Percentiles rank a stretch among this genome's conserved stretches.
phyloP scores from a whole-genome alignment of 2,113 vertebrate species.

The Osmerus eperlanus region DNA sequence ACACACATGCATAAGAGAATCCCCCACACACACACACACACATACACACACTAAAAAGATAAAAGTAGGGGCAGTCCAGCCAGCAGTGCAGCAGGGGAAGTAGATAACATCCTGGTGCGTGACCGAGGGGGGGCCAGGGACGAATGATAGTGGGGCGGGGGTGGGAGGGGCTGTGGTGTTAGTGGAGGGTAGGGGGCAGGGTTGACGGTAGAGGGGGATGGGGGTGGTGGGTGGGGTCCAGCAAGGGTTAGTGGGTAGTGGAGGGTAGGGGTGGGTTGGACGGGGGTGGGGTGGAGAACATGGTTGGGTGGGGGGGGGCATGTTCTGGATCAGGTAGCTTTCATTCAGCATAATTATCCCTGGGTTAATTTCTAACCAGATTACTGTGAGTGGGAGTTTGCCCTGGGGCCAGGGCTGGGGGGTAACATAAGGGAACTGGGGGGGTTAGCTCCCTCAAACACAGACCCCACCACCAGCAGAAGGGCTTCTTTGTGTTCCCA shows the following conservation, averaged over 20 bases:
- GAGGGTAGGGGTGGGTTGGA: constrained; percentile 4
- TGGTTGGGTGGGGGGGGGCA: constrained; percentile 9
- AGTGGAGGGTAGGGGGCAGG: constrained; percentile 6
- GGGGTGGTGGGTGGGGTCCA: neutral
- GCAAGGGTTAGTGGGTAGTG: too few species aligned
- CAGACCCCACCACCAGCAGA: constrained; percentile 61
- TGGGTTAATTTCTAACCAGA: constrained; percentile 64
- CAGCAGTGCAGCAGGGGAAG: neutral
- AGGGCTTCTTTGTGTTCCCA: constrained; percentile 67
- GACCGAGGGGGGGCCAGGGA: constrained; percentile 3
- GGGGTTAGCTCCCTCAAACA: constrained; percentile 39
- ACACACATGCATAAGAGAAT: neutral
- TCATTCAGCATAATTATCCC: constrained; percentile 65
- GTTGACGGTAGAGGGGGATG: constrained; percentile 14
- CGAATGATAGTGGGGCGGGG: neutral
- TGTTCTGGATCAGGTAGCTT: constrained; percentile 48
- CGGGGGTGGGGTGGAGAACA: neutral
- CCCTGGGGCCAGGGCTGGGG: constrained; percentile 14
- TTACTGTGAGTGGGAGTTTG: constrained; percentile 32
- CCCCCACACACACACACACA: neutral
- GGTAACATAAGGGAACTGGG: neutral
- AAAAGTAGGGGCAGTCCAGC: neutral
- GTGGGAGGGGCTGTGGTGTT: neutral
- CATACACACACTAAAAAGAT: constrained; percentile 9
- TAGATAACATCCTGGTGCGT: constrained; percentile 29